These are phyloP conservation scores for Aethes cnicana DNA, from an alignment of 2,888 invertebrate species.

Conservation along the genomic window DNA sequence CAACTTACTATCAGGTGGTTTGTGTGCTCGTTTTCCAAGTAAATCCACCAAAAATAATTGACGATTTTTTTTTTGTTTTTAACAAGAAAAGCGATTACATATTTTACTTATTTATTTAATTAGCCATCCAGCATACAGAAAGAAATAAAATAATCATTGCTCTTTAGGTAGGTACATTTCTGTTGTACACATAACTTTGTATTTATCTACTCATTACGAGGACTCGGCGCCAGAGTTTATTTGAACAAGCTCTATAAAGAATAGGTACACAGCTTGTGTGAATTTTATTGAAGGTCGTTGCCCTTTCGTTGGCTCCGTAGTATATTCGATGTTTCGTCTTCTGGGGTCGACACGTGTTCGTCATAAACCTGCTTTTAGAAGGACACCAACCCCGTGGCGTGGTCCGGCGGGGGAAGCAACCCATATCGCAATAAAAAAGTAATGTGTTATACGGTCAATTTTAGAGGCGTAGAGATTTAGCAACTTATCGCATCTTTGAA, in stretches of 20 bases:
- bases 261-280: conserved; percentile 27
- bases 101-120: conserved; percentile 2
- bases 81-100: background rate
- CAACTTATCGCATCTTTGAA: background rate
- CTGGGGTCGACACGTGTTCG: conserved; percentile 66
- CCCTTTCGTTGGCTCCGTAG: conserved; percentile 32
- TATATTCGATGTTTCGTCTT: conserved; percentile 47
- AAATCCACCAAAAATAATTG: too few relatives aligned
- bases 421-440: conserved; percentile 58
- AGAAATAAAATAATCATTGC: background rate
- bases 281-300: conserved; percentile 29
- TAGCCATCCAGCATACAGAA: conserved; percentile 2
- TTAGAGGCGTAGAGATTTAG: conserved; percentile 16
- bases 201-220: conserved; percentile 22
- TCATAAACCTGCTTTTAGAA: conserved; percentile 75
- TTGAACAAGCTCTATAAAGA: conserved; percentile 25
- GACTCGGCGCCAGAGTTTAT: conserved; percentile 18
- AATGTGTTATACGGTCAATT: conserved; percentile 51
- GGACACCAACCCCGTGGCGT: conserved; percentile 55
- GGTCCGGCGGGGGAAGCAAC: conserved; percentile 46
- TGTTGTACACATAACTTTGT: too few relatives aligned
- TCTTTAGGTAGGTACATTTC: too few relatives aligned
- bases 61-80: too few relatives aligned
- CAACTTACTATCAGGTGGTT: too few relatives aligned
- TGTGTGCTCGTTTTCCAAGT: too few relatives aligned